A percentile compares a stretch with the other conserved stretches of the same genome.
Evolutionary conservation across 2,888 invertebrate genomes (phyloP).

Genomic region (Hirtodrosophila duncani): DNA sequence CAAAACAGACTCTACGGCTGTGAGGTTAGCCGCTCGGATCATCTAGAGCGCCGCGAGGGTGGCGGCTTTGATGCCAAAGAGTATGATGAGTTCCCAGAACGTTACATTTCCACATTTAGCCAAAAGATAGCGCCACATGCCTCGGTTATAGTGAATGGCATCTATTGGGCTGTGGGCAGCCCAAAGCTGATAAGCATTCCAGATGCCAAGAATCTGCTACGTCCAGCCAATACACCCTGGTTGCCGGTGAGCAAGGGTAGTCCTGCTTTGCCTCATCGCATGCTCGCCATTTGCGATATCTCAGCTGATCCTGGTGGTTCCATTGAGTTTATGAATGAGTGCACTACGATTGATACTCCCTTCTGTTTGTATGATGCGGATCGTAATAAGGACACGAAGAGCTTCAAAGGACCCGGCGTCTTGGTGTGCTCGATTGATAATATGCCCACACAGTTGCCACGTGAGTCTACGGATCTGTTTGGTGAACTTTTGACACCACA

Average conservation of each 20-base stretch:
- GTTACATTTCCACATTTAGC: slow-evolving; percentile 96
- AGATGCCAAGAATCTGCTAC: slow-evolving; percentile 95
- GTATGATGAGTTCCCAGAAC: slow-evolving; percentile 94
- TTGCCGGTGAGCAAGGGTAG: slow-evolving; percentile 92
- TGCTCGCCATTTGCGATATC: slow-evolving; percentile 98
- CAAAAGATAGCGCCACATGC: slow-evolving; percentile 98
- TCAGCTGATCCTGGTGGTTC: slow-evolving; percentile 99
- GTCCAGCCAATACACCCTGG: slow-evolving; percentile 95
- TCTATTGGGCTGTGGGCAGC: slow-evolving; percentile 98
- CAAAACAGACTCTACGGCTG: slow-evolving; percentile 97
- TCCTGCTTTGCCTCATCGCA: slow-evolving; percentile 91
- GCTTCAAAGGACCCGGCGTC: slow-evolving; percentile 97
- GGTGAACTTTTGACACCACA: slow-evolving; percentile 95
- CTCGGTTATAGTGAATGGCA: slow-evolving; percentile 97
- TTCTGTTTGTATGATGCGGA: slow-evolving; percentile 99
- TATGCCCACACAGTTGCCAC: slow-evolving; percentile 99
- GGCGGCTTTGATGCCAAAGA: slow-evolving; percentile 93
- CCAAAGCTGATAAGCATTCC: slow-evolving; percentile 98
- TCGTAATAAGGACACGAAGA: slow-evolving; percentile 96
- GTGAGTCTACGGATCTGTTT: slow-evolving; percentile 98
- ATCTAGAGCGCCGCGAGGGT: slow-evolving; percentile 93
- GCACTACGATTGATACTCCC: slow-evolving; percentile 99
- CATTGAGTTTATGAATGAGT: slow-evolving; percentile 99
- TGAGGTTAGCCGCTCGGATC: slow-evolving; percentile 95
- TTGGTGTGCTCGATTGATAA: slow-evolving; percentile 99